Evolutionary conservation across 2,113 vertebrate genomes (phyloP).

Genomic region (Paradisaea rubra): DNA sequence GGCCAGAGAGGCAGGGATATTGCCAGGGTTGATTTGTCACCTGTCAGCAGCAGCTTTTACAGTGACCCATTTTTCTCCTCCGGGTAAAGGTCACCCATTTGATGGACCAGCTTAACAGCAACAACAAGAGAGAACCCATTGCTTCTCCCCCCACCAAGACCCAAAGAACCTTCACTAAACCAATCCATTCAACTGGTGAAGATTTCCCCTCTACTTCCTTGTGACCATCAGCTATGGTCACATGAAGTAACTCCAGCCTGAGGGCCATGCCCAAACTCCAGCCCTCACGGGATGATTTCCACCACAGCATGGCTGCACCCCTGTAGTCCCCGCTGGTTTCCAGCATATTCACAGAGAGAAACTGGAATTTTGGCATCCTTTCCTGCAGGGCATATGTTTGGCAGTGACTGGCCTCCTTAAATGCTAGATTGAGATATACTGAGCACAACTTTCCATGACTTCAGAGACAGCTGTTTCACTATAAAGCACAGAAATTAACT

Average conservation of each 20-base stretch:
- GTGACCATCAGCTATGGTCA: background rate
- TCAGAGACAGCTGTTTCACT: slow-evolving; percentile 14
- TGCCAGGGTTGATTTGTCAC: background rate
- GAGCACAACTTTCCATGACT: background rate
- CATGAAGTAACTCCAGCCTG: background rate
- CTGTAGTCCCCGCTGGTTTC: background rate
- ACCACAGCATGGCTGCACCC: accelerated
- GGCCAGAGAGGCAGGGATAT: background rate
- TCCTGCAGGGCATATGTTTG: background rate
- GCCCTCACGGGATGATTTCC: background rate
- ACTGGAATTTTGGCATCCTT: background rate
- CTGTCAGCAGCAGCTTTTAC: background rate
- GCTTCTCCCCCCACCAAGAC: accelerated
- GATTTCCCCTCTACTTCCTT: accelerated
- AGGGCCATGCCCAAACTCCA: background rate
- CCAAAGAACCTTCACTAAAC: background rate
- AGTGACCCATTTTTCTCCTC: background rate
- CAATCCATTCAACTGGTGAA: background rate
- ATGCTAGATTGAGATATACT: background rate
- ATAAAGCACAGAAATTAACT: background rate
- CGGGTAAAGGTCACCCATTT: background rate
- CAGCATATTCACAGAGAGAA: background rate
- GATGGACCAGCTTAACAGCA: background rate
- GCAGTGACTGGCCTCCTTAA: background rate
- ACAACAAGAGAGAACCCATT: background rate